These are phyloP conservation scores for Porites lutea DNA, from an alignment of 64 coral and sea anemone species.

Conservation along the genomic window DNA sequence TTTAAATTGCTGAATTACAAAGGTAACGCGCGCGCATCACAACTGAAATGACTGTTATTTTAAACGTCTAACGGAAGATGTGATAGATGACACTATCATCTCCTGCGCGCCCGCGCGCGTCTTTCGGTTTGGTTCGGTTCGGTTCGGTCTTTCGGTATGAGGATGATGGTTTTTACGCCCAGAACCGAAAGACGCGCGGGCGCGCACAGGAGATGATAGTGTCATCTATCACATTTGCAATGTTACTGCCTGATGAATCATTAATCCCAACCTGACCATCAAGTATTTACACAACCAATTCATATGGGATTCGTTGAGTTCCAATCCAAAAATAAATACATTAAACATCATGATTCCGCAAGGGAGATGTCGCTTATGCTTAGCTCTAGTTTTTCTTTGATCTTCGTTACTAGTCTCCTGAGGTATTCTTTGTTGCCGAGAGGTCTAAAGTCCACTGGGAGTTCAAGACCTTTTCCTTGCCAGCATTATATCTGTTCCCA, in stretches of 20 bases:
- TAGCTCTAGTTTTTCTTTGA: conserved; percentile 22
- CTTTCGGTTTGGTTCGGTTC: too few species aligned
- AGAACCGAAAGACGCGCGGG: too few species aligned
- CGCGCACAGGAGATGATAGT: too few species aligned
- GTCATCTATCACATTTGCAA: too few species aligned
- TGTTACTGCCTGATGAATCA: conserved; percentile 12
- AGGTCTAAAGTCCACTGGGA: conserved; percentile 40
- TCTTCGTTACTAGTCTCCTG: conserved; percentile 2
- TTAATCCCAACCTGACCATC: background rate
- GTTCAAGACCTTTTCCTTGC: conserved; percentile 51
- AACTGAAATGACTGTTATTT: too few species aligned
- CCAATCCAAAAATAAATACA: background rate
- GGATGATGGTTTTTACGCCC: too few species aligned
- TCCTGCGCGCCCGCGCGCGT: too few species aligned
- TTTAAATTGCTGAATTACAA: too few species aligned
- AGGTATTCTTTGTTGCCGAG: conserved; percentile 22
- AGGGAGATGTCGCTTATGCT: background rate
- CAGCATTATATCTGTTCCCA: conserved; percentile 35
- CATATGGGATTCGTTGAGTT: conserved; percentile 8
- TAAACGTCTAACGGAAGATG: too few species aligned
- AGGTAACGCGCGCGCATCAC: too few species aligned
- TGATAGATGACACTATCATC: too few species aligned
- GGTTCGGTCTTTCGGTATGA: too few species aligned
- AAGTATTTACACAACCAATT: background rate
- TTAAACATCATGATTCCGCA: conserved; percentile 3